These are phyloP conservation scores for Adelges cooleyi DNA, from an alignment of 1,140 invertebrate genomes.

Conservation along the genomic window DNA sequence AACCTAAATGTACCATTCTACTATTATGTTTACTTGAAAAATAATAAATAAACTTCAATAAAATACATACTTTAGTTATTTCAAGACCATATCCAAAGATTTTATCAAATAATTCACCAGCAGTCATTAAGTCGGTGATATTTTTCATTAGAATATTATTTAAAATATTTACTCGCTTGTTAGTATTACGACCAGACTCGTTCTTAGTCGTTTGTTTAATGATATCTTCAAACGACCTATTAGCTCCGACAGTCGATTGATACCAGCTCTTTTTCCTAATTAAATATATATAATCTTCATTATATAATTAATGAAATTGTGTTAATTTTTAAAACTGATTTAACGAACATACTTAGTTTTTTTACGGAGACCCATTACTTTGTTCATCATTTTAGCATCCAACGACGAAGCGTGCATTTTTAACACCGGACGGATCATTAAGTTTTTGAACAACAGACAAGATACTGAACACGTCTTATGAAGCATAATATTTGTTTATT, in stretches of 20 bases:
- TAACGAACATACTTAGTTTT: not conserved
- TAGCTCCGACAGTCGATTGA: conserved; percentile 3
- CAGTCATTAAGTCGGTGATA: conserved; percentile 60
- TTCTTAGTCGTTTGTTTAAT: not conserved
- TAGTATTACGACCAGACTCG: not conserved
- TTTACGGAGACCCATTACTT: conserved; percentile 4
- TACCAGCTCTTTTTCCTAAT: conserved; percentile 4
- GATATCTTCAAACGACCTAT: not conserved
- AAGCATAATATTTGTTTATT: conserved; percentile 1
- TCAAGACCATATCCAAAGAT: conserved; percentile 53
- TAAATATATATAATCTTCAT: not conserved
- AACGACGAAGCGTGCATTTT: conserved; percentile 3
- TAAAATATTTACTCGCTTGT: conserved; percentile 46
- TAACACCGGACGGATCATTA: not conserved
- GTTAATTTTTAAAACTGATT: no score
- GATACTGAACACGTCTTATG: not conserved
- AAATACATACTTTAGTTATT: conserved; percentile 46
- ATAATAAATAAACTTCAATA: conserved; percentile 28
- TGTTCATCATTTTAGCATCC: conserved; percentile 22
- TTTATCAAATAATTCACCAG: conserved; percentile 47
- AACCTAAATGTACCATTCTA: conserved; percentile 40
- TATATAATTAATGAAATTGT: not conserved
- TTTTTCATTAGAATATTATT: conserved; percentile 70
- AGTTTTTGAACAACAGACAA: not conserved
- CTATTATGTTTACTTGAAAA: no score